Evolutionary conservation across 2,888 invertebrate genomes (phyloP).

Genomic region (Eristalinus aeneus): DNA sequence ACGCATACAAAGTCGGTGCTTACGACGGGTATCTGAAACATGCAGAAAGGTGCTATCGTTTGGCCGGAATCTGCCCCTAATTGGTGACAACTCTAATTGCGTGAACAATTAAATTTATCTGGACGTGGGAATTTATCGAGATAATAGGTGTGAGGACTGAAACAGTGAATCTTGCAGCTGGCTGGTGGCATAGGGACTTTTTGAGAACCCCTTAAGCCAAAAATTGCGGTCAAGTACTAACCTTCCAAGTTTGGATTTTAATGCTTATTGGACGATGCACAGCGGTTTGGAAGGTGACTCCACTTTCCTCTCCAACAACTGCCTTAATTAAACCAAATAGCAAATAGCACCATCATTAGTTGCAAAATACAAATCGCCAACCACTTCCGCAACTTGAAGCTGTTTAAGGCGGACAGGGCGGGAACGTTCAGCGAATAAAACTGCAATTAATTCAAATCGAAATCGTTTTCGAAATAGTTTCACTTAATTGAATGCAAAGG

Average conservation of each 20-base stretch:
- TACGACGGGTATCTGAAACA: neutral
- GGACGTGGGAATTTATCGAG: neutral
- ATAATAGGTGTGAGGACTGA: neutral
- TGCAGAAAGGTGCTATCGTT: neutral
- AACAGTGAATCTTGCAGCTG: too few species aligned
- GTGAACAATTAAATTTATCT: neutral
- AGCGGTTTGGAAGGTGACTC: too few species aligned
- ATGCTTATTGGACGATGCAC: too few species aligned
- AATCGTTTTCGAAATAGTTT: conserved; percentile 1
- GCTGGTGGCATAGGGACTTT: too few species aligned
- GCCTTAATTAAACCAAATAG: too few species aligned
- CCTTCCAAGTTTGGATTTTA: too few species aligned
- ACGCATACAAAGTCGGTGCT: neutral
- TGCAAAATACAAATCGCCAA: too few species aligned
- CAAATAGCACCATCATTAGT: too few species aligned
- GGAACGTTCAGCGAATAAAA: neutral
- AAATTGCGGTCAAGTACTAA: too few species aligned
- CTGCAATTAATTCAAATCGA: conserved; percentile 28
- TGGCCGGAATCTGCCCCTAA: neutral
- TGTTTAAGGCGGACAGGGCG: too few species aligned
- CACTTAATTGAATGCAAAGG: conserved; percentile 40
- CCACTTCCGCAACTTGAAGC: neutral
- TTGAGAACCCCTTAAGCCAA: too few species aligned
- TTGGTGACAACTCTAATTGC: neutral
- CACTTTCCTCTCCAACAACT: too few species aligned